Conservation (phyloP, 2,113 vertebrate species). For the Falco punctatus region DNA sequence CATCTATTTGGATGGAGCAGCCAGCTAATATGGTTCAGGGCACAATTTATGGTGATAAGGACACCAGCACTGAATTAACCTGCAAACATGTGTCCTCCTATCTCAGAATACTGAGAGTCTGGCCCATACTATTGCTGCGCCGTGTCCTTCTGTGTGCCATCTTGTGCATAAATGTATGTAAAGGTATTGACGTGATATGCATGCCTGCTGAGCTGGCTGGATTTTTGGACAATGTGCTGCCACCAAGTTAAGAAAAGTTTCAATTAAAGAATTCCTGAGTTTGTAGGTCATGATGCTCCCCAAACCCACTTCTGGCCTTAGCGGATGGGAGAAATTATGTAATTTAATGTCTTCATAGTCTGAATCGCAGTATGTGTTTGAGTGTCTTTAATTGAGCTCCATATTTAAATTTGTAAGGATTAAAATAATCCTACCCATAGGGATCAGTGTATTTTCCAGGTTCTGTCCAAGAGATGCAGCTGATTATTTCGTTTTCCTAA, state of each 20-base stretch:
- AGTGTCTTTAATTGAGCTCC: neutral
- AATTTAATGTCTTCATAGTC: neutral
- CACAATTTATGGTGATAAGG: neutral
- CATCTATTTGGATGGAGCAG: neutral
- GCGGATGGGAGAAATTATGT: neutral
- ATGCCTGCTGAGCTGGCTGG: neutral
- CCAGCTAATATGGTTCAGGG: neutral
- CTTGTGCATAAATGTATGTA: neutral
- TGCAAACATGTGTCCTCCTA: neutral
- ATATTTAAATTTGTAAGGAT: neutral
- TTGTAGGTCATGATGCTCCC: neutral
- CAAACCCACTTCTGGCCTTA: neutral
- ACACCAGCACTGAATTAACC: neutral
- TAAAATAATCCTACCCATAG: neutral
- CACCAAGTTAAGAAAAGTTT: neutral
- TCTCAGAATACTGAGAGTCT: neutral
- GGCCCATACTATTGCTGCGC: rapidly evolving
- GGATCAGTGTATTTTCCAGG: neutral
- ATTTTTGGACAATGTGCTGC: neutral
- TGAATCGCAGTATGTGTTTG: neutral
- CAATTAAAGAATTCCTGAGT: neutral
- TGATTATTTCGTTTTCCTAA: neutral
- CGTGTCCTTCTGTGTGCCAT: neutral
- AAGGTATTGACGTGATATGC: neutral
- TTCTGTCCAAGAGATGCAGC: neutral